Evolutionary conservation across 2,113 vertebrate species (phyloP).

Genomic region (Prunella himalayana): DNA sequence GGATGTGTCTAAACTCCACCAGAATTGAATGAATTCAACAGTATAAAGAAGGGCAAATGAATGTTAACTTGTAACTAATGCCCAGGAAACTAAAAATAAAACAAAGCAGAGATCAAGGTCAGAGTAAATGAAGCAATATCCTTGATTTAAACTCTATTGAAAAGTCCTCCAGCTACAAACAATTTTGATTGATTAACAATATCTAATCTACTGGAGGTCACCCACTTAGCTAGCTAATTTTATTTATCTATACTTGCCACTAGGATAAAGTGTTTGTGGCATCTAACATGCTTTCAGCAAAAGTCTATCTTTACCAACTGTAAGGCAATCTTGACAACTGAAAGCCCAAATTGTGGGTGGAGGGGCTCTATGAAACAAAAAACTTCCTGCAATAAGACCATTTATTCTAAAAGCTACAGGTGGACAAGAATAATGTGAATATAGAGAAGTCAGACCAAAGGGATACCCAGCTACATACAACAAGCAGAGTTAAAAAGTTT

Average conservation of each 20-base stretch:
- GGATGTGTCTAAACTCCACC: background rate
- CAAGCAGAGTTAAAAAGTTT: background rate
- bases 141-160: background rate
- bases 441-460: background rate
- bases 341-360: background rate
- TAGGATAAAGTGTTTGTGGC: background rate
- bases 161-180: background rate
- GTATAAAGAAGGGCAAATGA: conserved; percentile 44
- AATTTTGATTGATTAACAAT: background rate
- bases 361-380: background rate
- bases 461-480: background rate
- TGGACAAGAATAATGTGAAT: background rate
- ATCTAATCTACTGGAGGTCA: background rate
- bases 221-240: background rate
- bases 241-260: background rate
- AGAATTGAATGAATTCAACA: conserved; percentile 41
- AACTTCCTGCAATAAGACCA: background rate
- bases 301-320: background rate
- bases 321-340: background rate
- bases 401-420: background rate
- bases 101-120: background rate
- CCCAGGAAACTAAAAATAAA: background rate
- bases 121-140: background rate
- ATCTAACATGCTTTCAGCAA: background rate
- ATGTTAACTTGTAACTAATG: conserved; percentile 62